Conservation (phyloP, 1,140 invertebrate species). For the Nilaparvata lugens region DNA sequence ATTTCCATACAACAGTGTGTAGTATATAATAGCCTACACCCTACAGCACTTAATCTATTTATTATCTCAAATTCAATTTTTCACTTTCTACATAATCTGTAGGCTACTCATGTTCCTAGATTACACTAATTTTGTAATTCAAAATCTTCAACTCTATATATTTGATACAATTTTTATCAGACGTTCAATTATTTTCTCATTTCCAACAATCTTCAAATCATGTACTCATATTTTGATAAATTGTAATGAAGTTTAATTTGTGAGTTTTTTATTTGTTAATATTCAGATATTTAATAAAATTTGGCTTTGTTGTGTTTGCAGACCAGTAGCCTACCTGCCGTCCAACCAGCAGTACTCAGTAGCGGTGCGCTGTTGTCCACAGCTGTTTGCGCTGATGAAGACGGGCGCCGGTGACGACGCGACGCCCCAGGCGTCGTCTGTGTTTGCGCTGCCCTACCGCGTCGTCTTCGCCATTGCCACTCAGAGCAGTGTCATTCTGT, state of each 20-base stretch:
- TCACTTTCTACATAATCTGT: too few species aligned
- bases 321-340: conserved; percentile 73
- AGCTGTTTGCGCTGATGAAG: conserved; percentile 55
- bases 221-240: too few species aligned
- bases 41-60: too few species aligned
- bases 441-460: conserved; percentile 64
- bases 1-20: too few species aligned
- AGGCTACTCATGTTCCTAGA: too few species aligned
- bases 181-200: too few species aligned
- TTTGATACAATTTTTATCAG: too few species aligned
- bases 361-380: conserved; percentile 71
- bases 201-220: too few species aligned
- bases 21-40: too few species aligned
- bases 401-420: conserved; percentile 38
- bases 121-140: too few species aligned
- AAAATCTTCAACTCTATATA: too few species aligned
- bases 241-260: neutral
- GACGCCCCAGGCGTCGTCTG: conserved; percentile 30
- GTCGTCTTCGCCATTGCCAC: conserved; percentile 87
- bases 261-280: neutral
- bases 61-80: too few species aligned
- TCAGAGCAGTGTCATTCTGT: conserved; percentile 73
- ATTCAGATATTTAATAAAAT: neutral
- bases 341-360: conserved; percentile 67
- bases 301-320: conserved; percentile 32